A percentile compares a stretch with the other conserved stretches of the same genome.
Conservation (phyloP, 2,797 vertebrate genomes). For the Pantherophis alleghaniensis region DNA sequence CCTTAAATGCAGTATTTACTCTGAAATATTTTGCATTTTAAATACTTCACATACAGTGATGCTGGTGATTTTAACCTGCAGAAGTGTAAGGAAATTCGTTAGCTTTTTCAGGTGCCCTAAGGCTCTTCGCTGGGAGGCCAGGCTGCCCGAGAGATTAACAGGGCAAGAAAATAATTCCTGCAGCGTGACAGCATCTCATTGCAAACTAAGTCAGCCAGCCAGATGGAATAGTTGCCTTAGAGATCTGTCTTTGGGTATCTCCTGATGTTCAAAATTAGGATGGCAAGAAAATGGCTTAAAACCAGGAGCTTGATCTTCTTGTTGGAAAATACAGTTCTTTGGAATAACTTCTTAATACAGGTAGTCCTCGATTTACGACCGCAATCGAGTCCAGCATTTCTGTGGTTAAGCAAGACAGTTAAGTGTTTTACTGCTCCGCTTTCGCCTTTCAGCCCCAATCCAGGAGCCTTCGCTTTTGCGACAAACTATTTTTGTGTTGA, state of each 20-base stretch:
- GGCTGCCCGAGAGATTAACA: not conserved
- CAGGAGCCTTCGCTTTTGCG: too few relatives aligned
- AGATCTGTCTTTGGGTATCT: not conserved
- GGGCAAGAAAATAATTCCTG: not conserved
- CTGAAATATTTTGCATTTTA: not conserved
- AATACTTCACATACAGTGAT: not conserved
- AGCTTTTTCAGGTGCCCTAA: not conserved
- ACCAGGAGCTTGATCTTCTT: not conserved
- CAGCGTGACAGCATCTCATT: not conserved
- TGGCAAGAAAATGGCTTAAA: not conserved
- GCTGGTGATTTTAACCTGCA: not conserved
- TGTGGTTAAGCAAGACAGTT: not conserved
- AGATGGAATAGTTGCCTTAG: not conserved
- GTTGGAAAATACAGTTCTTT: not conserved
- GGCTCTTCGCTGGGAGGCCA: not conserved
- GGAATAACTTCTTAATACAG: not conserved
- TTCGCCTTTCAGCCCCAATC: too few relatives aligned
- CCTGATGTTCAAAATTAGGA: not conserved
- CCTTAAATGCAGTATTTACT: not conserved
- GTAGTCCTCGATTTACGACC: not conserved
- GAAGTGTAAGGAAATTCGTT: not conserved
- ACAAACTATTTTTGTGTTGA: too few relatives aligned
- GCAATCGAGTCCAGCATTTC: not conserved
- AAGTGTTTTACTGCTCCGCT: too few relatives aligned
- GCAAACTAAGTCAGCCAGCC: not conserved